Evolutionary conservation across 2,797 vertebrate genomes (phyloP), one percentile per base, ranked within the genome.

Genomic region (Epinephelus awoara): DNA sequence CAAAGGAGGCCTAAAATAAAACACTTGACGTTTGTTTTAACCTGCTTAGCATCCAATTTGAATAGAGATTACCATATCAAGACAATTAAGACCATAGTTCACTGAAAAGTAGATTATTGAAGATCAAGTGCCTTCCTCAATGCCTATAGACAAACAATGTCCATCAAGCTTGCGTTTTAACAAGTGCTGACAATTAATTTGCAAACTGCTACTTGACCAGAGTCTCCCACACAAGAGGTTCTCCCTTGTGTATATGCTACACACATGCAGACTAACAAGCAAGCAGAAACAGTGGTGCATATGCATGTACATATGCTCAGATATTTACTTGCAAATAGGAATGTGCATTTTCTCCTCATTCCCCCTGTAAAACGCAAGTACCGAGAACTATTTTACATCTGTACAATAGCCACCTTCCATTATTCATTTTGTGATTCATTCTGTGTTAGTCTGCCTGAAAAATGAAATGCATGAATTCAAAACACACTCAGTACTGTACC

Each of bases 401-500:
- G 71, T 72, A 84, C 77, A 89, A 86, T 71, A 62, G 75, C 74
- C 61, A 74, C 49, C 51, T 69, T 84, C 80, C 69, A 91, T 86
- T 90, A 87, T 89, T 91, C 72, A 85, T 84, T 85, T 63, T 40
- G 23, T 77, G 86, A 90, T 86, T 88, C 67, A 82, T 81, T 83
- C 62, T 63, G 78, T 75, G 86, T 81, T 82, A 65, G 79, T 63
- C 72, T 57, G 87, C 72, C 77, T 72, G 75, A 84, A 84, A 94
- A 91, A 91, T 86, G 42, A 84, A 90, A 92, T 87, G 87, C 87
- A 89, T 86, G 70, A 89, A 87, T 92, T 89, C 75, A 89, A 91
- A 92, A 91, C 73, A 83, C 88, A 88, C 79, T 89, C 82, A 65
- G 79, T 89, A 85, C 80, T 87, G 78, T 82, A 87, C 72, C 40